These are phyloP conservation scores for Eulemur rufifrons DNA, from an alignment of 2,113 vertebrate genomes.

Conservation along the genomic window DNA sequence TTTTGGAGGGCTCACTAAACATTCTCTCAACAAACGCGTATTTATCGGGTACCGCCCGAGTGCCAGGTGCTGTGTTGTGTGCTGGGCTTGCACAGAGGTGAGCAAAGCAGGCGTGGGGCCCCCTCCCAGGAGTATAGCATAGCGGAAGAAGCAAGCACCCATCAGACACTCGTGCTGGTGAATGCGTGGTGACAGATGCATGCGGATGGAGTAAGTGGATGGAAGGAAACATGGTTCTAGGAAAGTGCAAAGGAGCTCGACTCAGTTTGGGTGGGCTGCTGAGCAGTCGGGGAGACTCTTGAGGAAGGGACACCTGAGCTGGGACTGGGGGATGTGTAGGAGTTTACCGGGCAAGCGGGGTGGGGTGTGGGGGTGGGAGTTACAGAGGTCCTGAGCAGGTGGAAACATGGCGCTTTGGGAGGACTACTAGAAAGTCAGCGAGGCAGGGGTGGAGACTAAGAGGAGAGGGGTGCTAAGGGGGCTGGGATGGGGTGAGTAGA, in stretches of 20 bases:
- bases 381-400: neutral
- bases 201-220: neutral
- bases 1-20: neutral
- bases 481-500: neutral
- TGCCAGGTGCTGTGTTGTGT: neutral
- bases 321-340: neutral
- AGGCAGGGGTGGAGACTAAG: neutral
- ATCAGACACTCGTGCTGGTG: accelerated
- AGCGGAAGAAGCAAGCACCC: neutral
- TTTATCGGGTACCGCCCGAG: neutral
- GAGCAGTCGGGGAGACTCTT: neutral
- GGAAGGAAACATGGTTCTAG: neutral
- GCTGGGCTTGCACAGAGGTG: neutral
- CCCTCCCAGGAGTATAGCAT: accelerated
- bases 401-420: neutral
- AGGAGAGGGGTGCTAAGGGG: neutral
- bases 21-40: neutral
- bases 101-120: neutral
- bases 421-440: neutral
- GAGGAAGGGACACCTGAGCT: neutral
- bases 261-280: neutral
- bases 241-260: neutral
- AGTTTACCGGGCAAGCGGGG: neutral
- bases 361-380: accelerated
- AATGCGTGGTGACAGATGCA: neutral